Base-by-base conservation (phyloP, 2,113 vertebrate genomes). In the Malurus melanocephalus region DNA sequence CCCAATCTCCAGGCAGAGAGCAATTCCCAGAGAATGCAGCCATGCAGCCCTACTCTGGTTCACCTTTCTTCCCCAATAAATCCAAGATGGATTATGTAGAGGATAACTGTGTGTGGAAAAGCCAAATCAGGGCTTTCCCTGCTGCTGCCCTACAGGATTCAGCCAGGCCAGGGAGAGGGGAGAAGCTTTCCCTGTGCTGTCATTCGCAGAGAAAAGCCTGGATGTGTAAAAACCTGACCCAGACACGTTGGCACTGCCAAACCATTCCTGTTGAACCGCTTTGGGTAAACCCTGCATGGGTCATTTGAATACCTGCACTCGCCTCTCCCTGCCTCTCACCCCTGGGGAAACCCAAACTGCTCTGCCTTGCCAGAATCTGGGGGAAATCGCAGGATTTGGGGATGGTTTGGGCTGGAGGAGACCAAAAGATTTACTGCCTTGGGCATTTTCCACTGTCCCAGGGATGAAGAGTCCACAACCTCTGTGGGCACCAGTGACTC, bases 21-120 rank as follows among this genome's bases (percentile, higher is more conserved):
- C 83, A 57, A 9, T 82, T 90, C 75, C 56, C 42, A 57, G 89
- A 71, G 24, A 56, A 76, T 17, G 71, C 71, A 12, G 35, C 46
- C 51, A 4, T 26, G 45, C 71, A 49, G 71, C 59, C 64, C n/a
- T 45, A 0, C 2, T 16, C 26, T 49, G 65, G 59, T 55, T 80
- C 55, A 73, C 64, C 88, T 88, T 90, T 69, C 74, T 42, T 66
- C 42, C 88, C 68, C 85, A 79, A 59, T 30, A 53, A 94, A 94
- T 48, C 74, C 26, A 14, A 55, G 79, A 65, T 75, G 80, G 91
- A 62, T 71, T 78, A 23, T 5, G 19, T 2, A 16, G n/a, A 79
- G 74, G 81, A 67, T 72, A 79, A 81, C 51, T 14, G 56, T 61
- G 74, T 68, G 85, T n/a, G 79, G 43, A 65, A 64, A 46, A 86